These are phyloP conservation scores for Hemicordylus capensis DNA, from an alignment of 2,113 vertebrate species.

Conservation along the genomic window DNA sequence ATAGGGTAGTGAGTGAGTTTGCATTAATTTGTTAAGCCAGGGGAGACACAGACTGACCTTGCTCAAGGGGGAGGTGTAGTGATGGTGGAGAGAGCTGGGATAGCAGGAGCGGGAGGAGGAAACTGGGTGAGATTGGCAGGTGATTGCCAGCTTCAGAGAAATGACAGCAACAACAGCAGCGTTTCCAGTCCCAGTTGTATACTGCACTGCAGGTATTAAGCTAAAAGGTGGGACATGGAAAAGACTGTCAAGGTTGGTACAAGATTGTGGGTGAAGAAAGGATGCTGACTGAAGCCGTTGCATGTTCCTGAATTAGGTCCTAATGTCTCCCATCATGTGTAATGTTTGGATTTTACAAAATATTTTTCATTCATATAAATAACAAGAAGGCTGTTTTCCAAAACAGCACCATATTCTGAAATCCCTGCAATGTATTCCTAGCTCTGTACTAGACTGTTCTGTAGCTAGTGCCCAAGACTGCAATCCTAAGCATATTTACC, in stretches of 20 bases:
- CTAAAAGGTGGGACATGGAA: slow-evolving; percentile 68
- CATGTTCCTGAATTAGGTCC: slow-evolving; percentile 52
- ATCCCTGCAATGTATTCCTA: slow-evolving; percentile 28
- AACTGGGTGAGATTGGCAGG: slow-evolving; percentile 75
- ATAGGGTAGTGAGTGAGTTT: slow-evolving; percentile 67
- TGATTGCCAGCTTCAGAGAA: slow-evolving; percentile 59
- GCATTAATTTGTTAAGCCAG: slow-evolving; percentile 75
- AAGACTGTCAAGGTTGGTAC: slow-evolving; percentile 62
- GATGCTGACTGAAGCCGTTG: slow-evolving; percentile 56
- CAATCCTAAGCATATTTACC: neutral
- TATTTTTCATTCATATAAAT: slow-evolving; percentile 52
- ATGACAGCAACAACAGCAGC: slow-evolving; percentile 54
- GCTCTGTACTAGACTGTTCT: slow-evolving; percentile 44
- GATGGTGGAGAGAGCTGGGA: slow-evolving; percentile 58
- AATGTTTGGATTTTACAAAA: slow-evolving; percentile 60
- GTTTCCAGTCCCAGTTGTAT: slow-evolving; percentile 56
- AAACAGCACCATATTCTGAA: slow-evolving; percentile 38
- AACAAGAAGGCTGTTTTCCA: slow-evolving; percentile 52
- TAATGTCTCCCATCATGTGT: slow-evolving; percentile 46
- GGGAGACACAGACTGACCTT: slow-evolving; percentile 67
- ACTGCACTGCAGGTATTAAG: slow-evolving; percentile 60
- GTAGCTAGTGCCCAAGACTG: neutral
- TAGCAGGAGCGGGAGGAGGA: slow-evolving; percentile 66
- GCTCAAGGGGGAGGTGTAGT: slow-evolving; percentile 72
- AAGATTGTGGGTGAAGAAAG: slow-evolving; percentile 53